phyloP scores from a whole-genome alignment of 2,113 vertebrate species.

The Pyrgilauda ruficollis region DNA sequence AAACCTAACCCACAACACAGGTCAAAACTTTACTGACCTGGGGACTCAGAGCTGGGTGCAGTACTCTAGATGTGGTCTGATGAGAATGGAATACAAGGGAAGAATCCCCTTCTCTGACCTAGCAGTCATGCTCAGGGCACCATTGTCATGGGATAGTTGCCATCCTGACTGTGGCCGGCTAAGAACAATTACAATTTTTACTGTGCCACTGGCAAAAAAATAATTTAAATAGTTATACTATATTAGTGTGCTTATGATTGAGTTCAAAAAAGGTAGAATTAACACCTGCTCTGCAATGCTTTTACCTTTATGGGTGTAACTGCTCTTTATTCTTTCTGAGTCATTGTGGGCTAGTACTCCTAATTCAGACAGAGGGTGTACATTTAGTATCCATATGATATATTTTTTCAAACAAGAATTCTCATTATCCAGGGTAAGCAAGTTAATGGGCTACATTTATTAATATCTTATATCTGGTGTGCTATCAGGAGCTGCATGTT shows the following conservation, averaged over 20 bases:
- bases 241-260: background rate
- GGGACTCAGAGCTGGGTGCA: background rate
- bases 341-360: background rate
- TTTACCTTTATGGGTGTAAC: background rate
- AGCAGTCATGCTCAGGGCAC: background rate
- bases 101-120: background rate
- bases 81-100: background rate
- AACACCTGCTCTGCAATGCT: background rate
- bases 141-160: background rate
- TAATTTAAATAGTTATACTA: no score
- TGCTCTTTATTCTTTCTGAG: background rate
- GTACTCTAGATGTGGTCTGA: background rate
- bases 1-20: background rate
- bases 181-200: background rate
- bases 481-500: background rate
- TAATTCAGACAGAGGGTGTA: background rate
- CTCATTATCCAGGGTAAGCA: background rate
- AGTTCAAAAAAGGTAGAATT: background rate
- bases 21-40: background rate
- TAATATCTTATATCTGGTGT: background rate
- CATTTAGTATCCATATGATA: background rate
- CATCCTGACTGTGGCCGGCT: background rate
- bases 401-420: background rate
- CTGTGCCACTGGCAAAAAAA: background rate
- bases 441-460: background rate